A percentile compares a stretch with the other conserved stretches of the same genome.
Evolutionary conservation across 2,113 vertebrate genomes (phyloP).

Genomic region (Solea senegalensis): DNA sequence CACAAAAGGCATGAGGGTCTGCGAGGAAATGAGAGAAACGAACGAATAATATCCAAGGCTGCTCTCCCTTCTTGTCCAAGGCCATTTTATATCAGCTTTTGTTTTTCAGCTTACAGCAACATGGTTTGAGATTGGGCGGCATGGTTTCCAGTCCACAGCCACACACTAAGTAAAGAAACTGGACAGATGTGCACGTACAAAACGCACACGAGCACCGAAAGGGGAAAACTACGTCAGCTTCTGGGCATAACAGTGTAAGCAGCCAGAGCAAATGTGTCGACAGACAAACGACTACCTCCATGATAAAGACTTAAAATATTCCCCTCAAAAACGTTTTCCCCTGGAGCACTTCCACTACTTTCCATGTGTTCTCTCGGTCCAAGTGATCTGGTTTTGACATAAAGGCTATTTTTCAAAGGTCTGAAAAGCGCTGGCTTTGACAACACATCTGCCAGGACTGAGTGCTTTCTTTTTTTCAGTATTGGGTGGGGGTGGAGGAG

Average conservation of each 20-base stretch:
- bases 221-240: conserved; percentile 63
- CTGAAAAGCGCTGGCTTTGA: conserved; percentile 53
- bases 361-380: conserved; percentile 54
- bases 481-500: conserved; percentile 9
- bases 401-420: conserved; percentile 59
- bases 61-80: not conserved
- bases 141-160: conserved; percentile 22
- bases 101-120: conserved; percentile 8
- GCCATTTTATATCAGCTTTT: not conserved
- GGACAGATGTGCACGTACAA: conserved; percentile 25
- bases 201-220: conserved; percentile 32
- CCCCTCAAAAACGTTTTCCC: conserved; percentile 44
- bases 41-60: not conserved
- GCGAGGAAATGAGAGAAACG: not conserved
- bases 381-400: conserved; percentile 68
- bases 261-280: conserved; percentile 53
- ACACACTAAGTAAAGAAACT: conserved; percentile 1
- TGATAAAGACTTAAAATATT: conserved; percentile 68
- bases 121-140: conserved; percentile 2
- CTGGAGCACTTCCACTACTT: conserved; percentile 54
- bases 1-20: not conserved
- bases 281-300: conserved; percentile 66
- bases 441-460: conserved; percentile 61
- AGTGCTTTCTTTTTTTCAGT: conserved; percentile 15
- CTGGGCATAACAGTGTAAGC: conserved; percentile 41